Evolutionary conservation across 1,140 invertebrate species (phyloP).

Genomic region (Drosophila varians): DNA sequence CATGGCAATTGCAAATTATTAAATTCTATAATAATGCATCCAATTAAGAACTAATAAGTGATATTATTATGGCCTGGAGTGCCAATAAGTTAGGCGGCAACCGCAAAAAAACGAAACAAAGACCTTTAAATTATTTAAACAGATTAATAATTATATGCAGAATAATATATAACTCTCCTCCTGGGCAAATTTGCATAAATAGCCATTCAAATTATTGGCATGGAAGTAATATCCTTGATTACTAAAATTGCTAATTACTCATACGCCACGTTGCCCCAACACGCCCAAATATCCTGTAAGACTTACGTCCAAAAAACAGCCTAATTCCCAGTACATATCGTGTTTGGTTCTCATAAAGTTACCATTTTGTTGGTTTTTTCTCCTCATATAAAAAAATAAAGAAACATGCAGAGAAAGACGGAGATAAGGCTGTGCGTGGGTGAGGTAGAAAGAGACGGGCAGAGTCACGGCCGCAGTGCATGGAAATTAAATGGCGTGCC

Average conservation of each 20-base stretch:
- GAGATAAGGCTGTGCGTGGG: conserved; percentile 8
- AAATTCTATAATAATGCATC: conserved; percentile 39
- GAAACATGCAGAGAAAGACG: conserved; percentile 7
- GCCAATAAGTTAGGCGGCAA: conserved; percentile 45
- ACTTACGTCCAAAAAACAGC: neutral
- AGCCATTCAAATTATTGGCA: neutral
- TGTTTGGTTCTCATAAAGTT: conserved; percentile 21
- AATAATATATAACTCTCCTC: conserved; percentile 34
- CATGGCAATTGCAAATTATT: conserved; percentile 61
- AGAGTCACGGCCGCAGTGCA: conserved; percentile 66
- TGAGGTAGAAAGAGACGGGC: neutral
- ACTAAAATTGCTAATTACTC: conserved; percentile 43
- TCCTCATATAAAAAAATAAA: conserved; percentile 38
- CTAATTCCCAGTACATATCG: neutral
- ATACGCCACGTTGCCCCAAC: conserved; percentile 46
- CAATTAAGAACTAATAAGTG: conserved; percentile 74
- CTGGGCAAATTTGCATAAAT: neutral
- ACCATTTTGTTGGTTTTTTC: conserved; percentile 59
- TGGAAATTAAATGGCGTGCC: conserved; percentile 82
- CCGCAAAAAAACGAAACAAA: conserved; percentile 30
- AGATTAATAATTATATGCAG: conserved; percentile 31
- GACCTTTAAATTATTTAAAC: conserved; percentile 19
- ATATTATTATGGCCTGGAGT: conserved; percentile 54
- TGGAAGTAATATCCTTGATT: conserved; percentile 1
- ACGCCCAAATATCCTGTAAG: conserved; percentile 29